These are phyloP conservation scores for Erebia palarica DNA, from an alignment of 2,888 invertebrate species.

Conservation along the genomic window DNA sequence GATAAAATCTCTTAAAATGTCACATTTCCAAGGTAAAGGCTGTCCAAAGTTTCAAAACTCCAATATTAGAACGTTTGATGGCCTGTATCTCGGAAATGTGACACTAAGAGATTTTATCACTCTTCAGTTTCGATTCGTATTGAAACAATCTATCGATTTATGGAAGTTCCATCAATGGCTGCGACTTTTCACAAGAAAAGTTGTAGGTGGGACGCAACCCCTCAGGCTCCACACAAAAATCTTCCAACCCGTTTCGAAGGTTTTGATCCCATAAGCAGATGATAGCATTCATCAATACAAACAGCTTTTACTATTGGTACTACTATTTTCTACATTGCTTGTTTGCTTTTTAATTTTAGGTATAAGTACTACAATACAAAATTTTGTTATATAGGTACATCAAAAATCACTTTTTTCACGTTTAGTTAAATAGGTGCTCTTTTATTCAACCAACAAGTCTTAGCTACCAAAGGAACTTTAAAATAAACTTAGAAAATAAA, in stretches of 20 bases:
- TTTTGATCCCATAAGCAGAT: constrained; percentile 15
- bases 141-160: constrained; percentile 11
- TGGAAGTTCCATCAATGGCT: constrained; percentile 11
- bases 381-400: constrained; percentile 11
- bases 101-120: constrained; percentile 12
- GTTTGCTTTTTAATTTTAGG: constrained; percentile 12
- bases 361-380: constrained; percentile 13
- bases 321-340: constrained; percentile 13
- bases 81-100: constrained; percentile 12
- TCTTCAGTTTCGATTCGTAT: constrained; percentile 9
- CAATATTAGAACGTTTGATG: background rate
- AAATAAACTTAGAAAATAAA: constrained; percentile 7
- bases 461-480: constrained; percentile 12
- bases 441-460: constrained; percentile 11
- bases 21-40: too few species aligned
- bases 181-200: constrained; percentile 9
- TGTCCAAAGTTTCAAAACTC: too few species aligned
- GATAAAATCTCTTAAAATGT: background rate
- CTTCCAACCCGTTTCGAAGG: constrained; percentile 15
- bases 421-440: constrained; percentile 11
- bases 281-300: constrained; percentile 15
- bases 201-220: constrained; percentile 15
- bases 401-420: constrained; percentile 11
- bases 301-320: constrained; percentile 15
- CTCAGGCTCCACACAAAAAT: constrained; percentile 15